Conservation (phyloP, 2,113 vertebrate genomes). For the Sciurus niger region DNA sequence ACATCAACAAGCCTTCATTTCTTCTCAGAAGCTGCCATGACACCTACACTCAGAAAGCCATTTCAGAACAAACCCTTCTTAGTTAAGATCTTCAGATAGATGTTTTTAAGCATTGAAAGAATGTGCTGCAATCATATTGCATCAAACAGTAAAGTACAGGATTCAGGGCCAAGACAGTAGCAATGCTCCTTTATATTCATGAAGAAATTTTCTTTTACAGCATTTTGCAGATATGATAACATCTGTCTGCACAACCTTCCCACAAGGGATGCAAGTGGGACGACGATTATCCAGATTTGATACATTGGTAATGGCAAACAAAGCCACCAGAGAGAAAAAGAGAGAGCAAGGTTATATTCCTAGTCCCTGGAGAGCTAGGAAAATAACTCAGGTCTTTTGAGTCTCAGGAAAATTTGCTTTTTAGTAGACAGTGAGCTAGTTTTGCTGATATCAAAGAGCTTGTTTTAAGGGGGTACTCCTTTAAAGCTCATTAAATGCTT, state of each 20-base stretch:
- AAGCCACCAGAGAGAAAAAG: slow-evolving; percentile 13
- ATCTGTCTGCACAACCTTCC: slow-evolving; percentile 70
- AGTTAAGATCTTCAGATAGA: slow-evolving; percentile 27
- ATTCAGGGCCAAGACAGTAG: background rate
- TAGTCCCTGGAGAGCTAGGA: slow-evolving; percentile 32
- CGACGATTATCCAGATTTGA: slow-evolving; percentile 52
- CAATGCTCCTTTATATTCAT: slow-evolving; percentile 44
- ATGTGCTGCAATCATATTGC: slow-evolving; percentile 26
- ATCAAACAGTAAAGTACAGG: slow-evolving; percentile 39
- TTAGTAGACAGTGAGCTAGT: background rate
- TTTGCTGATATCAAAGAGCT: slow-evolving; percentile 63
- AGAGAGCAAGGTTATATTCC: background rate
- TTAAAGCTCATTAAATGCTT: slow-evolving; percentile 75
- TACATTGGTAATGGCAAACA: slow-evolving; percentile 64
- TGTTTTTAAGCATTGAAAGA: slow-evolving; percentile 17
- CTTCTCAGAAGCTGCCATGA: background rate
- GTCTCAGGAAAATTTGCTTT: slow-evolving; percentile 50
- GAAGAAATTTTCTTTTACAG: slow-evolving; percentile 59
- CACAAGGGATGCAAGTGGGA: slow-evolving; percentile 37
- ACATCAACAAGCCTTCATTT: background rate
- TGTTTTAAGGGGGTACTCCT: slow-evolving; percentile 60
- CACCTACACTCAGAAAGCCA: slow-evolving; percentile 19
- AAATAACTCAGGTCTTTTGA: slow-evolving; percentile 59
- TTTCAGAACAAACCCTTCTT: background rate
- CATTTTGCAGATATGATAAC: slow-evolving; percentile 66